These are phyloP conservation scores for Propithecus coquereli DNA, from an alignment of 2,113 vertebrate genomes.

Conservation along the genomic window DNA sequence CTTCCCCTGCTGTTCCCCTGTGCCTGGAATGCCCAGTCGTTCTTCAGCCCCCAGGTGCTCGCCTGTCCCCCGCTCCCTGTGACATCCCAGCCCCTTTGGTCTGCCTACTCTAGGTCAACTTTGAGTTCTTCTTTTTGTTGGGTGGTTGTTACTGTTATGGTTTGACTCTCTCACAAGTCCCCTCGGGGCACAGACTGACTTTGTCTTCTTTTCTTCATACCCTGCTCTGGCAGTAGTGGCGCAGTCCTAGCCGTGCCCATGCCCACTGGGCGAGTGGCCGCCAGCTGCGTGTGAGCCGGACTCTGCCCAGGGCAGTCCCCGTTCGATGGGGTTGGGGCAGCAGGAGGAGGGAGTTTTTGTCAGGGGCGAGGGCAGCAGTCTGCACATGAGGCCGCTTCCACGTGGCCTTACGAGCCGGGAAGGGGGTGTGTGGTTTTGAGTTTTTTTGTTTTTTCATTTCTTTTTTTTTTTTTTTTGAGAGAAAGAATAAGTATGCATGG, in stretches of 20 bases:
- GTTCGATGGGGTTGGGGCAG: rapidly evolving
- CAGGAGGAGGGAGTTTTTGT: not conserved
- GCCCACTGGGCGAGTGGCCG: not conserved
- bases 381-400: not conserved
- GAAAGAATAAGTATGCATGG: not conserved
- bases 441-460: not conserved
- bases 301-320: not conserved
- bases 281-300: not conserved
- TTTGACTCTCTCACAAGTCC: too few relatives aligned
- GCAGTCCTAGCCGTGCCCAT: rapidly evolving
- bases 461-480: not conserved
- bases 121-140: too few relatives aligned
- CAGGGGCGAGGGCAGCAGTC: not conserved
- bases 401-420: not conserved
- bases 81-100: rapidly evolving
- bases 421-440: not conserved
- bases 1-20: rapidly evolving
- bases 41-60: not conserved
- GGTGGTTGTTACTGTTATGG: too few relatives aligned
- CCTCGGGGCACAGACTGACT: not conserved
- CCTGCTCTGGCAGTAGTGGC: not conserved
- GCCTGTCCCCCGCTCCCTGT: too few relatives aligned
- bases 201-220: not conserved
- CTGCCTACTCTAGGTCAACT: rapidly evolving
- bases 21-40: rapidly evolving